Conservation (phyloP, 2,888 invertebrate species). For the Monochamus alternatus region DNA sequence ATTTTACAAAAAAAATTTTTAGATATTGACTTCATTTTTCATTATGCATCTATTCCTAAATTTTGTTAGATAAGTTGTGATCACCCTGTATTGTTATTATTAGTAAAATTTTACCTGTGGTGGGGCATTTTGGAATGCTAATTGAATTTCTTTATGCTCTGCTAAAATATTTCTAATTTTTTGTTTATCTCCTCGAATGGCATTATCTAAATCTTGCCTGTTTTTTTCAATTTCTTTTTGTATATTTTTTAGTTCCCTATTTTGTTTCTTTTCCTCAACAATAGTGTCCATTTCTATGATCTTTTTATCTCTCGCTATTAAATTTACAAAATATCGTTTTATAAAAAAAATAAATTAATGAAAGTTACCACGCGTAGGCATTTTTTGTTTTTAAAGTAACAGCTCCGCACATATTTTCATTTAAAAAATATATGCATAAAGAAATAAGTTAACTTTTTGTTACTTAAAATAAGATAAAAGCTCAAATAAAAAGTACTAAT, state of each 20-base stretch:
- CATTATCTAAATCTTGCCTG: constrained; percentile 75
- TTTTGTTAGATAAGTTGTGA: no score
- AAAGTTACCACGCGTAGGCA: no score
- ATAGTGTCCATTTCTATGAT: constrained; percentile 75
- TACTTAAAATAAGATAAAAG: no score
- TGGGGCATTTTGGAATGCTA: constrained; percentile 72
- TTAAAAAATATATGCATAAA: no score
- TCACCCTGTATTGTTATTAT: not conserved
- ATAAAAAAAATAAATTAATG: no score
- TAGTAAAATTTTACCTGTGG: constrained; percentile 61
- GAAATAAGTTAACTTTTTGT: no score
- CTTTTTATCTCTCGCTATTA: constrained; percentile 76
- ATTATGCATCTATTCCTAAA: no score
- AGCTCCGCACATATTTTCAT: no score
- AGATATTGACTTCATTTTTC: not conserved
- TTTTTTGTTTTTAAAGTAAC: no score
- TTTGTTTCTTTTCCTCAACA: constrained; percentile 71
- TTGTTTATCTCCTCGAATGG: constrained; percentile 76
- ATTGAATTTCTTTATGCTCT: constrained; percentile 75
- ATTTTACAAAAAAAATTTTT: no score
- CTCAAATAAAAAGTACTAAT: no score
- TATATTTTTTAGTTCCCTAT: constrained; percentile 74
- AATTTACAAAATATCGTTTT: not conserved
- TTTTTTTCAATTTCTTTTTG: constrained; percentile 74
- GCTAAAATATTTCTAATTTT: constrained; percentile 75